Percentiles rank a stretch among this genome's conserved stretches.
These are phyloP conservation scores for Calameuta pallipes DNA, from an alignment of 2,888 invertebrate species.

Conservation along the genomic window DNA sequence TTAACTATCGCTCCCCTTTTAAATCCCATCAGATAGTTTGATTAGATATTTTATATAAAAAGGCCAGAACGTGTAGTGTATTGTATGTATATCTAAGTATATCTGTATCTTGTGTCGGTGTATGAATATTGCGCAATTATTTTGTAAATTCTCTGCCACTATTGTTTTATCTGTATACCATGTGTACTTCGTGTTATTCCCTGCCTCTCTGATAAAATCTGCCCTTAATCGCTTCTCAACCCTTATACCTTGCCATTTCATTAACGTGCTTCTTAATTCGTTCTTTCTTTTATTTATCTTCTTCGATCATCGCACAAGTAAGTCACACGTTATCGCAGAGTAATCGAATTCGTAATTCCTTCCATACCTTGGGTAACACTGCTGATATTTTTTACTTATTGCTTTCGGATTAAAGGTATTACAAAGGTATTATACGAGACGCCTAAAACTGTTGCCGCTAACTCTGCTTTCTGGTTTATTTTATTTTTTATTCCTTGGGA, in stretches of 20 bases:
- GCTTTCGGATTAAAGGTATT: not conserved
- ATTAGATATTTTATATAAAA: constrained; percentile 18
- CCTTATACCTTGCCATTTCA: not conserved
- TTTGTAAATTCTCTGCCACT: not conserved
- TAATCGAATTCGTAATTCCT: not conserved
- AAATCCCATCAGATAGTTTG: not conserved
- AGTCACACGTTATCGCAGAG: not conserved
- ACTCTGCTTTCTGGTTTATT: not conserved
- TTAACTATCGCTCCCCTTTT: not conserved
- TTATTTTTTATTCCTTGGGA: not conserved
- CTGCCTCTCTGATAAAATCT: not conserved
- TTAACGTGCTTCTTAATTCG: not conserved
- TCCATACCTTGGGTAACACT: not conserved
- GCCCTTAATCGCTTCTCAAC: not conserved
- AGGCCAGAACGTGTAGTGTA: constrained; percentile 22
- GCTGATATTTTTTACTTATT: not conserved
- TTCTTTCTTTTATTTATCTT: not conserved
- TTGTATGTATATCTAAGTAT: not conserved
- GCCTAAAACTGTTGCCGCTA: not conserved
- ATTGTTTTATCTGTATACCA: not conserved
- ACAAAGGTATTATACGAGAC: not conserved
- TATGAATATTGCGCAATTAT: not conserved
- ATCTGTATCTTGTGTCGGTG: not conserved
- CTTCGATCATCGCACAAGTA: not conserved
- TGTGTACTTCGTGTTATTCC: not conserved